Base-by-base conservation (phyloP, 2,113 vertebrate genomes). In the Centropus unirufus region DNA sequence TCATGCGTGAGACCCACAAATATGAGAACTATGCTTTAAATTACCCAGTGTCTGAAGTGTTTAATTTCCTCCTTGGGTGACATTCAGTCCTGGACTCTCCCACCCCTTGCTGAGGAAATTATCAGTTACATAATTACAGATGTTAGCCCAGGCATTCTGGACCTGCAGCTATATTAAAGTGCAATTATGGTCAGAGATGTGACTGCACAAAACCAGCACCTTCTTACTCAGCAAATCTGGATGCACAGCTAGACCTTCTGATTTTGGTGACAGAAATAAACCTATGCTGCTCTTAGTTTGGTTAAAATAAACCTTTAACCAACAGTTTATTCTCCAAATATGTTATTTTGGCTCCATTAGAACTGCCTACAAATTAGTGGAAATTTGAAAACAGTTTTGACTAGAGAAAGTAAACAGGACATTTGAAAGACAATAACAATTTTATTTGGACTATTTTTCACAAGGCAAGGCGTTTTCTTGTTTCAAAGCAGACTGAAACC, bases 21-120 rank as follows among this genome's bases (percentile, higher is more conserved):
- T 91, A 87, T 29, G 54, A 94, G 95, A 95, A 76, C 40, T 59
- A 87, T 70, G 81, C 87, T 91, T 68, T 74, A 93, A 97, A 96
- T 94, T 70, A 93, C 52, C n/a, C 36, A 2, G 26, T 67, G 83
- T 64, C 88, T 95, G 64, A 95, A 93, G 93, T 52, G 91, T 95
- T 96, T 96, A 61, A 73, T 94, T 96, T 97, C 95, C 94, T 97
- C 91, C 79, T 59, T 36, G 97, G 74, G 95, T 95, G 96, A 97
- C 86, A 94, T 12, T 87, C 92, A 89, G 89, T 68, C 57, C 80
- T 70, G 72, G 80, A 49, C 85, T 90, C 83, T 92, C 74, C 89
- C 93, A 92, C 49, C 30, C 51, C 51, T 62, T 47, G 52, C 93
- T 84, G 68, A 96, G 85, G 95, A 97, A 96, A 96, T n/a, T 80